A percentile compares a stretch with the other conserved stretches of the same genome.
Evolutionary conservation across 2,113 vertebrate genomes (phyloP).

Genomic region (Microtus richardsoni): DNA sequence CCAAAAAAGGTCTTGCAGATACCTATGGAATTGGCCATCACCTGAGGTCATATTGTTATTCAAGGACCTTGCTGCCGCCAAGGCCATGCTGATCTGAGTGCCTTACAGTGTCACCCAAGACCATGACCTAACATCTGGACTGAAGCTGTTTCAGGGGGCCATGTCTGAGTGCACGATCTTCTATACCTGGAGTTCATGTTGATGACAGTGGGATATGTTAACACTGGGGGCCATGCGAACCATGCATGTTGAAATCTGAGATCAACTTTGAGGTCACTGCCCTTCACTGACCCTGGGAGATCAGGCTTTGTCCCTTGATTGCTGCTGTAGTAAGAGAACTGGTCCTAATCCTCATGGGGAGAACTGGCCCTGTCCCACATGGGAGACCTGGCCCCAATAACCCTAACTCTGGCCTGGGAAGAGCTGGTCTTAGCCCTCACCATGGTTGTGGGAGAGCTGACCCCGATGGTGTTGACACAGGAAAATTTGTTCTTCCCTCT

Average conservation of each 20-base stretch:
- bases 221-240: too few species aligned
- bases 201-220: too few species aligned
- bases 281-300: neutral
- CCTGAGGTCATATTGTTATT: neutral
- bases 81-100: neutral
- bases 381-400: neutral
- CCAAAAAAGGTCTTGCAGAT: neutral
- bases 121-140: too few species aligned
- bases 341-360: neutral
- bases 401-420: too few species aligned
- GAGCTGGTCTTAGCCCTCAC: too few species aligned
- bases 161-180: neutral
- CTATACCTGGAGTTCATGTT: too few species aligned
- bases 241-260: neutral
- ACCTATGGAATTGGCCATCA: accelerated
- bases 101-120: too few species aligned
- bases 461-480: too few species aligned
- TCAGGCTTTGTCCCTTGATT: neutral
- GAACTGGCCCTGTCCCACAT: too few species aligned
- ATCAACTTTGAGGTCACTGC: neutral
- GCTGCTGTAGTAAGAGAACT: neutral
- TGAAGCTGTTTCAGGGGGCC: too few species aligned
- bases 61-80: neutral
- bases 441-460: too few species aligned
- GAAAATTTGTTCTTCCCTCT: too few species aligned